Evolutionary conservation across 2,113 vertebrate genomes (phyloP).

Genomic region (Galbula dea): DNA sequence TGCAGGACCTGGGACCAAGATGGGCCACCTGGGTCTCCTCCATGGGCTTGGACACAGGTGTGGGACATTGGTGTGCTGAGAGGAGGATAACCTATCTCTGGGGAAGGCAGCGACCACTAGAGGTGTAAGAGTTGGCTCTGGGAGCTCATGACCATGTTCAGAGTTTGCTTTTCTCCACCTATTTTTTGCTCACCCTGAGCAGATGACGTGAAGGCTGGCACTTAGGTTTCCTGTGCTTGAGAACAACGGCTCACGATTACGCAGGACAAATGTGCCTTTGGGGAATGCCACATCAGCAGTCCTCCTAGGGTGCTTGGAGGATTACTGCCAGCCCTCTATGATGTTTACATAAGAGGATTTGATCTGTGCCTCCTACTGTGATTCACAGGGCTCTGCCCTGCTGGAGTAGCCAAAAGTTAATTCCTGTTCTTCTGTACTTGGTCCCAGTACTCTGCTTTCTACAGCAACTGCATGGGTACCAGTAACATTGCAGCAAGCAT

Average conservation of each 20-base stretch:
- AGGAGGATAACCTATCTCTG: neutral
- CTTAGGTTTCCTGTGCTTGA: neutral
- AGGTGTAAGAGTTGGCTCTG: neutral
- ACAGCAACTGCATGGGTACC: neutral
- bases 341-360: slow-evolving; percentile 45
- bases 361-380: slow-evolving; percentile 33
- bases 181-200: neutral
- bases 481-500: neutral
- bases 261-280: neutral
- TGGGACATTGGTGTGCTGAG: neutral
- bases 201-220: neutral
- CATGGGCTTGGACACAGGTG: neutral
- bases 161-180: neutral
- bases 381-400: slow-evolving; percentile 49
- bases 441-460: neutral
- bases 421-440: neutral
- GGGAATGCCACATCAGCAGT: slow-evolving; percentile 62
- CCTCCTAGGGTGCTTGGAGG: neutral
- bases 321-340: neutral
- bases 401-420: neutral
- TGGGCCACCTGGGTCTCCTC: neutral
- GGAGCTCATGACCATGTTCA: neutral
- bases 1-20: neutral
- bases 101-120: neutral
- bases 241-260: neutral